A percentile compares a stretch with the other conserved stretches of the same genome.
Evolutionary conservation across 2,888 invertebrate genomes (phyloP).

Genomic region (Protodeltote pygarga): DNA sequence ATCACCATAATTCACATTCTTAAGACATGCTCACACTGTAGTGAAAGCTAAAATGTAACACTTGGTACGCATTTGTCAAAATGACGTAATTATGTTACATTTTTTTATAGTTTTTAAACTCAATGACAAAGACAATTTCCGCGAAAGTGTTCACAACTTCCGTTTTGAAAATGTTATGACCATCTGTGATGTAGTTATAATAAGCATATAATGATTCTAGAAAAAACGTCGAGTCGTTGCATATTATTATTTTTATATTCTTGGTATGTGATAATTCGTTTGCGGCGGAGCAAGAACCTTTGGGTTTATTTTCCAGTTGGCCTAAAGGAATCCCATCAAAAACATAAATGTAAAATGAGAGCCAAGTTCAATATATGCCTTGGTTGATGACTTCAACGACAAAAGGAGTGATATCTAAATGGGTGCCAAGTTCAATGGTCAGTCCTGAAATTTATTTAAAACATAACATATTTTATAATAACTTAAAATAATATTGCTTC

Average conservation of each 20-base stretch:
- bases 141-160: conserved; percentile 32
- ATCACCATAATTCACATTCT: too few relatives aligned
- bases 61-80: conserved; percentile 20
- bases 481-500: too few relatives aligned
- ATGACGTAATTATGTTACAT: conserved; percentile 35
- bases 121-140: conserved; percentile 23
- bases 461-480: too few relatives aligned
- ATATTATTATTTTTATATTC: neutral
- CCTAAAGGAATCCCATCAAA: too few relatives aligned
- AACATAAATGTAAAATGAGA: too few relatives aligned
- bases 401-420: too few relatives aligned
- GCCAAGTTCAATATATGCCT: too few relatives aligned
- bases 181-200: conserved; percentile 29
- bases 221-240: neutral
- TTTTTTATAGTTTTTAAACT: conserved; percentile 14
- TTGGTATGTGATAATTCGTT: neutral
- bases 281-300: too few relatives aligned
- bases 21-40: conserved; percentile 8
- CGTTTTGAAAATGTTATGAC: conserved; percentile 21
- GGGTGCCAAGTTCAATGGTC: too few relatives aligned
- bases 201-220: conserved; percentile 21
- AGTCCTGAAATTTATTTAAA: too few relatives aligned
- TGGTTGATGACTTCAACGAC: too few relatives aligned
- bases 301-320: too few relatives aligned
- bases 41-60: conserved; percentile 21